Percentiles rank a stretch among this genome's conserved stretches.
phyloP scores from a whole-genome alignment of 2,113 vertebrate genomes.

The Phalacrocorax aristotelis region DNA sequence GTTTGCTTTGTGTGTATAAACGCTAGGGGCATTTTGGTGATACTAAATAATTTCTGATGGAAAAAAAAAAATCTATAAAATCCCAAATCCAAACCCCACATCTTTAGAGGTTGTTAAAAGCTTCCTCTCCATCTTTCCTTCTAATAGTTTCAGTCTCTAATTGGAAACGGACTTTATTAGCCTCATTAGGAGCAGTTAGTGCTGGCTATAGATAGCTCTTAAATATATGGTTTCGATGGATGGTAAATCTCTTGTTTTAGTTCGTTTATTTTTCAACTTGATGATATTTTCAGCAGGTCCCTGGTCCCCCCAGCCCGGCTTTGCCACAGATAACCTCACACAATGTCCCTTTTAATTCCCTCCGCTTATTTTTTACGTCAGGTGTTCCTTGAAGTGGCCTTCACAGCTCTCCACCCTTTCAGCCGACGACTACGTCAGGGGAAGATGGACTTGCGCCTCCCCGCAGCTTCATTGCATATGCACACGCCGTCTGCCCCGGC shows the following conservation, averaged over 20 bases:
- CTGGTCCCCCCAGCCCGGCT: neutral
- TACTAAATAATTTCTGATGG: neutral
- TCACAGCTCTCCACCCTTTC: constrained; percentile 75
- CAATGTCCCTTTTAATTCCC: constrained; percentile 4
- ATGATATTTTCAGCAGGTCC: neutral
- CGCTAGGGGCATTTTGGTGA: neutral
- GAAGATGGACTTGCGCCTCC: constrained; percentile 68
- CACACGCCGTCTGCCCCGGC: constrained; percentile 72
- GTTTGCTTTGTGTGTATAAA: neutral
- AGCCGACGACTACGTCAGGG: constrained; percentile 56
- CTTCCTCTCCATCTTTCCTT: constrained; percentile 46
- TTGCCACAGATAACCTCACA: neutral
- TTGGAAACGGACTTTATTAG: constrained; percentile 68
- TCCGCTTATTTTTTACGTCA: constrained; percentile 38
- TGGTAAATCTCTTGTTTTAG: constrained; percentile 60
- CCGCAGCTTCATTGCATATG: constrained; percentile 79
- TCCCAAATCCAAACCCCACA: neutral
- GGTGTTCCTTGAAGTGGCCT: constrained; percentile 81
- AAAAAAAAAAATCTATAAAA: constrained; percentile 12
- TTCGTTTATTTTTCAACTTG: neutral
- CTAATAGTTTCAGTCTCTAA: constrained; percentile 60
- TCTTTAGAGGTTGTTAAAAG: constrained; percentile 55
- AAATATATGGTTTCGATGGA: constrained; percentile 8
- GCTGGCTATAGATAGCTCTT: constrained; percentile 51
- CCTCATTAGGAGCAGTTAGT: constrained; percentile 59